phyloP scores from a whole-genome alignment of 2,113 vertebrate species.

The Benitochromis conjunctus region DNA sequence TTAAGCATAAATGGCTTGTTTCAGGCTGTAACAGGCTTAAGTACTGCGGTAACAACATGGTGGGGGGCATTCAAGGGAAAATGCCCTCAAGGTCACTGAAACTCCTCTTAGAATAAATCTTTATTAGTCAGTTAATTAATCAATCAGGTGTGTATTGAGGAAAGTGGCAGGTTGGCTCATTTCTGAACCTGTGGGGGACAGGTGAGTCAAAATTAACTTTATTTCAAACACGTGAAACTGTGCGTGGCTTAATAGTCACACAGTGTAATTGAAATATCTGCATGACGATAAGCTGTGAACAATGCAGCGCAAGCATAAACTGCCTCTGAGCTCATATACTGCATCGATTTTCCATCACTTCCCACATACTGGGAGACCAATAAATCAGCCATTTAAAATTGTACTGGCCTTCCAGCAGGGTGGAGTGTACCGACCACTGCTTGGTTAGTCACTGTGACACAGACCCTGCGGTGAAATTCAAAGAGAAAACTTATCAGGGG shows the following conservation, averaged over 20 bases:
- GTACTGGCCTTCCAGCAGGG: background rate
- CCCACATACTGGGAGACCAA: conserved; percentile 21
- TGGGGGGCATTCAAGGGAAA: background rate
- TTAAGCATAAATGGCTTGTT: background rate
- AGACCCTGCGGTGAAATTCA: background rate
- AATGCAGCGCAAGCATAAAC: conserved; percentile 34
- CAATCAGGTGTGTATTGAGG: background rate
- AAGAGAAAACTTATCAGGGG: conserved; percentile 24
- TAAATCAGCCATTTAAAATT: conserved; percentile 33
- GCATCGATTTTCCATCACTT: conserved; percentile 57
- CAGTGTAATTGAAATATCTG: conserved; percentile 43
- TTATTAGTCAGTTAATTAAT: conserved; percentile 43
- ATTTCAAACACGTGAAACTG: background rate
- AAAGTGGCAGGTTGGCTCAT: background rate
- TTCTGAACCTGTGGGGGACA: background rate
- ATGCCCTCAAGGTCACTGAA: conserved; percentile 10
- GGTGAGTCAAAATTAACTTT: conserved; percentile 16
- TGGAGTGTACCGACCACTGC: background rate
- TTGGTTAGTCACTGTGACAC: conserved; percentile 12
- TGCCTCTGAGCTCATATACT: background rate
- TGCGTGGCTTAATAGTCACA: conserved; percentile 4
- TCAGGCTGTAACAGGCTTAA: accelerated
- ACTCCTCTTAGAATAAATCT: conserved; percentile 34
- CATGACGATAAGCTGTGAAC: conserved; percentile 25
- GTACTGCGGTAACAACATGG: background rate